phyloP scores from a whole-genome alignment of 2,797 vertebrate genomes.

The Pterois miles region DNA sequence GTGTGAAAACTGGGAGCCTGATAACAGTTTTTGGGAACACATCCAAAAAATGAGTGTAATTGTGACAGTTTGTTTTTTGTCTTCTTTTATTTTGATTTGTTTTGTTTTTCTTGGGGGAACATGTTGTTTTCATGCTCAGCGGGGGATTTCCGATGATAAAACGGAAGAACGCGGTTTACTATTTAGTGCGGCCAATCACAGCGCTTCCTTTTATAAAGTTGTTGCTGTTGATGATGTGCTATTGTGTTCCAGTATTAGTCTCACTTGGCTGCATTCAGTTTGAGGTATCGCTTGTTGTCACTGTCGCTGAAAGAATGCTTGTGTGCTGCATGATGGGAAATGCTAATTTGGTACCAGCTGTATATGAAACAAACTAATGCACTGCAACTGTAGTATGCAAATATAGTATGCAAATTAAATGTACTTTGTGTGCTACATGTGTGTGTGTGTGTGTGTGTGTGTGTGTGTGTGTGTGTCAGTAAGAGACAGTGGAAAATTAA shows the following conservation, averaged over 20 bases:
- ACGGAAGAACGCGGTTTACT: conserved; percentile 29
- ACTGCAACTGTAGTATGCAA: conserved; percentile 16
- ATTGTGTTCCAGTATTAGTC: conserved; percentile 50
- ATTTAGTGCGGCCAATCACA: conserved; percentile 33
- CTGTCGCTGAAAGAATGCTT: conserved; percentile 33
- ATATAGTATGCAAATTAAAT: conserved; percentile 19
- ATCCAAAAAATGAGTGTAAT: conserved; percentile 78
- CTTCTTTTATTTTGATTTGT: conserved; percentile 43
- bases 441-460: background rate
- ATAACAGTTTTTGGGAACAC: conserved; percentile 89
- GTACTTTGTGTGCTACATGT: background rate
- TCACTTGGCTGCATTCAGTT: conserved; percentile 51
- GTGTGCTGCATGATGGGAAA: conserved; percentile 40
- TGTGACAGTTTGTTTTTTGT: conserved; percentile 63
- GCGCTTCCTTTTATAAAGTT: conserved; percentile 45
- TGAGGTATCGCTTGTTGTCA: conserved; percentile 42
- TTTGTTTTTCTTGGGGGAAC: conserved; percentile 36
- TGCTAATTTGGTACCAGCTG: conserved; percentile 46
- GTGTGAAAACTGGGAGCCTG: conserved; percentile 85
- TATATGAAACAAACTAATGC: conserved; percentile 25
- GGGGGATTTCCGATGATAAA: conserved; percentile 45
- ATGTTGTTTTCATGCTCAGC: conserved; percentile 37
- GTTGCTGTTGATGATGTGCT: conserved; percentile 51
- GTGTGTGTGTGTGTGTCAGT: background rate
- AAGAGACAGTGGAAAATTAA: background rate